Evolutionary conservation across 2,797 vertebrate species (phyloP).

Genomic region (Anabas testudineus): DNA sequence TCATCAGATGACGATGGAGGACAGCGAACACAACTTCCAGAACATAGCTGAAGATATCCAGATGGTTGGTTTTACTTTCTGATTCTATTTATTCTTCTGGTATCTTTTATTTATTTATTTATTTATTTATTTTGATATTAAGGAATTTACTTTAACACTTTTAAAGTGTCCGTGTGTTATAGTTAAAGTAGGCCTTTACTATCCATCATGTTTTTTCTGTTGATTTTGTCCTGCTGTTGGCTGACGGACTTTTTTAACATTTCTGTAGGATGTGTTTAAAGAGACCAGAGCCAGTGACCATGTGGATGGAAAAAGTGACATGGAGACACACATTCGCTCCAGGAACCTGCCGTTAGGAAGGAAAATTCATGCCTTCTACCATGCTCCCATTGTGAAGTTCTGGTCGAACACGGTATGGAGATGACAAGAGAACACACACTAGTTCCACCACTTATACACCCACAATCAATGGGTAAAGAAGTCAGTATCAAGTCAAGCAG

Average conservation of each 20-base stretch:
- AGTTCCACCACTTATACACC: too few species aligned
- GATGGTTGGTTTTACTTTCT: conserved; percentile 85
- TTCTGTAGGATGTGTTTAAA: conserved; percentile 93
- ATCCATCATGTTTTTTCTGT: background rate
- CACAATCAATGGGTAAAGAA: too few species aligned
- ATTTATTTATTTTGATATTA: background rate
- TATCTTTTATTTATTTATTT: background rate
- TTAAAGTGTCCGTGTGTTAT: background rate
- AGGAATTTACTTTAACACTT: background rate
- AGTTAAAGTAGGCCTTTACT: background rate
- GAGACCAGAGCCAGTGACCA: conserved; percentile 89
- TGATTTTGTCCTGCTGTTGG: conserved; percentile 6
- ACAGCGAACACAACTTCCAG: conserved; percentile 97
- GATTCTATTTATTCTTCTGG: background rate
- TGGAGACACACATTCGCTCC: conserved; percentile 90
- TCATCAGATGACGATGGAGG: conserved; percentile 99
- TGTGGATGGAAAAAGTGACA: conserved; percentile 88
- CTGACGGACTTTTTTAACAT: conserved; percentile 46
- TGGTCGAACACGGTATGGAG: conserved; percentile 97
- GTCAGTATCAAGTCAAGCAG: background rate
- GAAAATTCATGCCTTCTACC: conserved; percentile 98
- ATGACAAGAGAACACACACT: background rate
- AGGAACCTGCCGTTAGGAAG: conserved; percentile 94
- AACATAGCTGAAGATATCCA: conserved; percentile 91
- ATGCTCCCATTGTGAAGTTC: conserved; percentile 98